Base-by-base conservation (phyloP, 2,797 vertebrate species). In the Fistularia commersonii region DNA sequence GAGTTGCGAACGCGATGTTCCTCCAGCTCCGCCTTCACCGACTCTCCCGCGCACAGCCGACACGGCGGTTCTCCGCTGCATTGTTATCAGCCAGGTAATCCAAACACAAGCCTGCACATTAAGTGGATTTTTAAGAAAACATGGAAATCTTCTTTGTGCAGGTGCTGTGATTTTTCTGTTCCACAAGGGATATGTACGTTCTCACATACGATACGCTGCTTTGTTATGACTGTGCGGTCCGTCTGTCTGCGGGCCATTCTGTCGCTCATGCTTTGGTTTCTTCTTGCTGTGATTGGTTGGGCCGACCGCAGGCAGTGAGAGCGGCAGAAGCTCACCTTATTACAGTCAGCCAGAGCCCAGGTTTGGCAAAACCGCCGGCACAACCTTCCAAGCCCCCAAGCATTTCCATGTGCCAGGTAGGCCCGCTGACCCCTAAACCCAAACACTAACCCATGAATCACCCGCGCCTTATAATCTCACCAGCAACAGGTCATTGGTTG, bases 351-450 rank as follows among this genome's bases (percentile, higher is more conserved):
- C 93, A 90, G 92, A 95, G 84, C 90, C 94, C 89, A 91, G 91
- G 86, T 91, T 93, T 84, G 90, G 90, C 76, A 93, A 91, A 80
- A 92, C 94, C 65, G 92, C 92, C 74, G 59, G 66, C 89, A 54
- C 54, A 87, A 88, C 88, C 87, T 91, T 89, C 85, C 94, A 93
- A 88, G 91, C 88, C 45, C 93, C 95, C 87, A 96, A 90, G 90
- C 95, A 98, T 92, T 97, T 97, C 90, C 96, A 97, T 90, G 89
- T 97, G 84, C 96, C 96, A 97, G 96, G 96, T 97, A 97, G 91
- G 94, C 63, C 1, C 57, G 60, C 64, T 71, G 59, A 76, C 63
- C 55, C 8, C 2, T 15, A 45, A 50, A 31, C 13, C 10, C 3
- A 1, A 8, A 6, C 34, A 35, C 34, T n/a, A n/a, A n/a, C n/a